Conservation (phyloP, 2,797 vertebrate genomes). For the Pogonophryne albipinna region DNA sequence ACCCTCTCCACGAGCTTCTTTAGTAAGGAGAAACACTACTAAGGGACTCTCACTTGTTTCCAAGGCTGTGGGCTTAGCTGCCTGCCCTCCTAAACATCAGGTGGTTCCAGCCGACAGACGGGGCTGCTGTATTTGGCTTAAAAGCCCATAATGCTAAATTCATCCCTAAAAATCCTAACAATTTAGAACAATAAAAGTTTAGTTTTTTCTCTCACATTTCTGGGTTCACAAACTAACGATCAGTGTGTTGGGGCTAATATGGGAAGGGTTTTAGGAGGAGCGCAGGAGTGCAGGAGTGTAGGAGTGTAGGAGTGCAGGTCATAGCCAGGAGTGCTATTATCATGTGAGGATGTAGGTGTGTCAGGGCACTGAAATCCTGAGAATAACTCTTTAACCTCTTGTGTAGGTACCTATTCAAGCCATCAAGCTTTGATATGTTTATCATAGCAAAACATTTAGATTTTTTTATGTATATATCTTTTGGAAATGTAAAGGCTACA, state of each 20-base stretch:
- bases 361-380: slow-evolving; percentile 62
- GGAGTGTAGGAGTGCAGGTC: too few species aligned
- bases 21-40: slow-evolving; percentile 48
- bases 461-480: slow-evolving; percentile 74
- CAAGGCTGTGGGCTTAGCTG: slow-evolving; percentile 40
- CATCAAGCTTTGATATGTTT: slow-evolving; percentile 90
- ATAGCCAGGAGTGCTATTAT: slow-evolving; percentile 61
- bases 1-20: slow-evolving; percentile 24
- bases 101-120: slow-evolving; percentile 45
- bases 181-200: slow-evolving; percentile 24
- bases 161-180: slow-evolving; percentile 5
- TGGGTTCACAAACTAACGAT: slow-evolving; percentile 20
- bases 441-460: slow-evolving; percentile 84
- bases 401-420: slow-evolving; percentile 84
- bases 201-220: slow-evolving; percentile 9
- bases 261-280: slow-evolving; percentile 15
- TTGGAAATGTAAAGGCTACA: slow-evolving; percentile 78
- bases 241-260: slow-evolving; percentile 18
- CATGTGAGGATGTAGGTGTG: slow-evolving; percentile 50
- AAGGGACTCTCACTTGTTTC: slow-evolving; percentile 26
- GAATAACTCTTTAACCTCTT: slow-evolving; percentile 66
- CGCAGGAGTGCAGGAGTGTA: too few species aligned
- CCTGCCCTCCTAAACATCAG: slow-evolving; percentile 46
- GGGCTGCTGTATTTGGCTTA: slow-evolving; percentile 26
- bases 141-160: slow-evolving; percentile 14